A percentile compares a stretch with the other conserved stretches of the same genome.
Conservation (phyloP, 2,797 vertebrate genomes). For the Moxostoma hubbsi region DNA sequence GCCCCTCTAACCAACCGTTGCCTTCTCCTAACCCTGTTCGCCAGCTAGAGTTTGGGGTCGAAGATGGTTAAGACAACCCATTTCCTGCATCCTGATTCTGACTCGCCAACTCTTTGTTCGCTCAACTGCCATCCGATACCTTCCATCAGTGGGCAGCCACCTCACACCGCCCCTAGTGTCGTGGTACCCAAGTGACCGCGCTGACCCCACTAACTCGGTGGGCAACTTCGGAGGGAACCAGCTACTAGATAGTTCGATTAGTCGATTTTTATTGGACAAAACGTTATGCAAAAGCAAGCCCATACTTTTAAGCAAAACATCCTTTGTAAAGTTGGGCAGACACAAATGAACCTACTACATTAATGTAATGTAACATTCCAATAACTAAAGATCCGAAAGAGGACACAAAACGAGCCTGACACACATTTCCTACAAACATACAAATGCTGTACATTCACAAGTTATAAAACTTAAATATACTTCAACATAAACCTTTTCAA, state of each 20-base stretch:
- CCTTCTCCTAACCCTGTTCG: too few species aligned
- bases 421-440: not conserved
- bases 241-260: too few species aligned
- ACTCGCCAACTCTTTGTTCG: too few species aligned
- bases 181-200: too few species aligned
- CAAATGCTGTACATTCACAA: not conserved
- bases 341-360: not conserved
- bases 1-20: too few species aligned
- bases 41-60: too few species aligned
- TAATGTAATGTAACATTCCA: conserved; percentile 22
- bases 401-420: not conserved
- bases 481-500: not conserved
- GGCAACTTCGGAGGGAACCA: too few species aligned
- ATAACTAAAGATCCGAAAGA: conserved; percentile 2
- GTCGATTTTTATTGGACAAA: not conserved
- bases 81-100: too few species aligned
- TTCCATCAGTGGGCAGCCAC: too few species aligned
- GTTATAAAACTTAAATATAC: not conserved
- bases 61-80: too few species aligned
- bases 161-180: too few species aligned
- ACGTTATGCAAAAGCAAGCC: not conserved
- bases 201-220: not conserved
- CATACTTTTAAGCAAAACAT: not conserved
- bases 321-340: not conserved
- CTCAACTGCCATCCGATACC: too few species aligned